Conservation (phyloP, 2,888 invertebrate species). For the Eueremaeus valkanovi region DNA sequence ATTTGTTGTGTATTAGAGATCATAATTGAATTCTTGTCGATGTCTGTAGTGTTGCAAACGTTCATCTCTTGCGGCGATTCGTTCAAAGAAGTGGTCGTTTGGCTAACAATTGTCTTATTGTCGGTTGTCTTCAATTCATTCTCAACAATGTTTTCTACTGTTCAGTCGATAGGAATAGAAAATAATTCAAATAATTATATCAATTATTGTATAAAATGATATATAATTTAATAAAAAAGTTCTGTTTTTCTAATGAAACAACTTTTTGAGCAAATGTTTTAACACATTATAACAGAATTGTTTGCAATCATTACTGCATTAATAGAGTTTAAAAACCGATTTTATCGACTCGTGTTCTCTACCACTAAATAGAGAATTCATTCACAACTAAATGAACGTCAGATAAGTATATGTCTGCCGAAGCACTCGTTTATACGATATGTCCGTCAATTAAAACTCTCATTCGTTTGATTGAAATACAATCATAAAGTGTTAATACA, state of each 20-base stretch:
- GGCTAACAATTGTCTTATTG: not conserved
- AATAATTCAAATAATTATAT: not conserved
- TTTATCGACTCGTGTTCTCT: no score
- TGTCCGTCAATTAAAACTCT: not conserved
- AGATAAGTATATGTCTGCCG: not conserved
- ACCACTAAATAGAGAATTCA: no score
- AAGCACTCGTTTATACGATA: not conserved
- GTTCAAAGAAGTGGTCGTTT: not conserved
- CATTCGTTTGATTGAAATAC: not conserved
- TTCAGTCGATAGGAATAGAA: not conserved
- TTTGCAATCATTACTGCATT: no score
- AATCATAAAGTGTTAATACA: not conserved
- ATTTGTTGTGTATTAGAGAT: conserved; percentile 20
- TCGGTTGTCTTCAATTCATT: conserved; percentile 20
- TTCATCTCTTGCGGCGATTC: conserved; percentile 6
- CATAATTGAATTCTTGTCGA: conserved; percentile 10
- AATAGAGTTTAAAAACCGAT: no score
- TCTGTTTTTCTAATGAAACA: no score
- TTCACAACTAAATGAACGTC: no score
- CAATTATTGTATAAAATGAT: not conserved
- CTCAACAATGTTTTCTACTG: not conserved
- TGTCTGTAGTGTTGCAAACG: not conserved
- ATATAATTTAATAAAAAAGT: no score
- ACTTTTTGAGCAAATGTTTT: not conserved
- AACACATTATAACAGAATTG: not conserved